Percentiles rank a stretch among this genome's conserved stretches.
Evolutionary conservation across 2,797 vertebrate genomes (phyloP).

Genomic region (Lepus oiostolus): DNA sequence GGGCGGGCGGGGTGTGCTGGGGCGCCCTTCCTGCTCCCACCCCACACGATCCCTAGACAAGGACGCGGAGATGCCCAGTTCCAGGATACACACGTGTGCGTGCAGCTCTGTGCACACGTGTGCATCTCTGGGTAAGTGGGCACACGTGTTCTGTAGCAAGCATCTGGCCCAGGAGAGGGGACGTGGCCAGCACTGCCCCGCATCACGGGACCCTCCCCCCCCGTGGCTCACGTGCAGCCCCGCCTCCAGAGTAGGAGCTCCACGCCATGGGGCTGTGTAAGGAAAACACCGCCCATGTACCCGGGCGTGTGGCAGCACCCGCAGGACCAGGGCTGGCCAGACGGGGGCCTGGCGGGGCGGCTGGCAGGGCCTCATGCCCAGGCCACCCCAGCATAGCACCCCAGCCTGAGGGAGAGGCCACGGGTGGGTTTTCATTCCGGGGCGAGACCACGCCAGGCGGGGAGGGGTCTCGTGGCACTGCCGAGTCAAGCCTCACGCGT

Average conservation of each 20-base stretch:
- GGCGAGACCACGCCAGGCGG: not conserved
- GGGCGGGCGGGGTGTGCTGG: no score
- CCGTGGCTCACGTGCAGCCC: not conserved
- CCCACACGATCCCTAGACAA: rapidly evolving
- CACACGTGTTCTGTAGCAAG: rapidly evolving
- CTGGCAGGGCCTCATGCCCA: not conserved
- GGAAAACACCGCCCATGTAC: not conserved
- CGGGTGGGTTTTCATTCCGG: not conserved
- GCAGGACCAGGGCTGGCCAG: no score
- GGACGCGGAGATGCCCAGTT: not conserved
- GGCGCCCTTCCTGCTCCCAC: not conserved
- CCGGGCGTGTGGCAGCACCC: not conserved
- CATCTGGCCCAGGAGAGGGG: no score
- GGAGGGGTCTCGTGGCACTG: not conserved
- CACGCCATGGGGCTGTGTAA: not conserved
- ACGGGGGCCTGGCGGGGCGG: not conserved
- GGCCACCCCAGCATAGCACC: not conserved
- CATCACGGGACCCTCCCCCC: not conserved
- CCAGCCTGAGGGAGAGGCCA: no score
- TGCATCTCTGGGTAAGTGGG: no score
- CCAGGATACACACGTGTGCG: rapidly evolving
- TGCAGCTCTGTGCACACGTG: no score
- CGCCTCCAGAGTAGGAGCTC: no score
- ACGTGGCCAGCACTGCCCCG: no score
- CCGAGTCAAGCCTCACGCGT: not conserved